phyloP scores from a whole-genome alignment of 2,888 invertebrate species.

The Polymixis lichenea region DNA sequence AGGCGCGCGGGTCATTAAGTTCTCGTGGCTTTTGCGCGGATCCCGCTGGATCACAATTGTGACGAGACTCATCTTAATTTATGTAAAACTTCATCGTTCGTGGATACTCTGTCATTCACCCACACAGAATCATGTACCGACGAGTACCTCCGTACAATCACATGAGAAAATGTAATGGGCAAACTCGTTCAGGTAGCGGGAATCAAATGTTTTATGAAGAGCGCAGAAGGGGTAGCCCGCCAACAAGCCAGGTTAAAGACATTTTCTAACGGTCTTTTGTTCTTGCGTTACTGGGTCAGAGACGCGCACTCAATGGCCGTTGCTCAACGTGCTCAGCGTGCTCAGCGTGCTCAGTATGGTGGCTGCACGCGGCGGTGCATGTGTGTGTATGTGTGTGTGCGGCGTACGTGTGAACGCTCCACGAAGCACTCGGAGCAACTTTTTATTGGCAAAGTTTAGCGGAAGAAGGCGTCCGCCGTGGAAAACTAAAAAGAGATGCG shows the following conservation, averaged over 20 bases:
- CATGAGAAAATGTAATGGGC: background rate
- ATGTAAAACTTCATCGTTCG: conserved; percentile 53
- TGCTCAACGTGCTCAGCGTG: background rate
- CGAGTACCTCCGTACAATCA: background rate
- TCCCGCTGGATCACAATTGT: conserved; percentile 57
- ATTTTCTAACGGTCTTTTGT: background rate
- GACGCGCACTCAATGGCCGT: background rate
- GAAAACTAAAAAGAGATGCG: conserved; percentile 71
- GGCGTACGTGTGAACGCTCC: background rate
- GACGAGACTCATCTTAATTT: conserved; percentile 59
- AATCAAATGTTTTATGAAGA: background rate
- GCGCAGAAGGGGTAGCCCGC: background rate
- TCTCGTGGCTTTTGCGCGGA: conserved; percentile 34
- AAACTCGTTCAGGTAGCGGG: too few relatives aligned
- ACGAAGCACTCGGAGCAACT: conserved; percentile 62
- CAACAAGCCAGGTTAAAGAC: background rate
- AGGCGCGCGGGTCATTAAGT: conserved; percentile 43
- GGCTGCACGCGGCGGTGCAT: background rate
- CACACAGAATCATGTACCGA: background rate
- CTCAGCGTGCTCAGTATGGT: background rate
- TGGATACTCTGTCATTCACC: background rate
- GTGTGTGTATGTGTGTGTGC: background rate
- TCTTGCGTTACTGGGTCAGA: background rate
- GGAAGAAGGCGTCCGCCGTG: conserved; percentile 66
- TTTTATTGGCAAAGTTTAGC: conserved; percentile 77